Base-by-base conservation (phyloP, 1,140 invertebrate species). In the Hormaphis cornu region DNA sequence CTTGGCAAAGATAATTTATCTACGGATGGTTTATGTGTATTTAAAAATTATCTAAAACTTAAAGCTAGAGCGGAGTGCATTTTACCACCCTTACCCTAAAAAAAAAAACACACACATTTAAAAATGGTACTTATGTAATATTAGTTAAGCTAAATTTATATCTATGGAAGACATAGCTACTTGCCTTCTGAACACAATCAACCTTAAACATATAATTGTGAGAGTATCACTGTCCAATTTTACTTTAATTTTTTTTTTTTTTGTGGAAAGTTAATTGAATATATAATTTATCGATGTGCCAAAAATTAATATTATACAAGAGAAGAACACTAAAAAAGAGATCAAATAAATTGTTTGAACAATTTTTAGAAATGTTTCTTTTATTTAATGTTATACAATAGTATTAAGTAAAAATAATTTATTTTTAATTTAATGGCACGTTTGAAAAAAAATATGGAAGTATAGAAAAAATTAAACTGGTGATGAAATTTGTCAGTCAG, bases 111-210 rank as follows among this genome's bases (percentile, higher is more conserved):
- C 46, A 30, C 33, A 61, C 24, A 28, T 14, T 44, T 46, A 8
- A 46, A 30, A 33, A 66, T 66, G 54, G 40, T 48, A 50, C 61
- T 66, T 33, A 66, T 50, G 4, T 16, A 33, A 42, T 30, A 22
- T 35, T 16, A 28, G 20, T 63, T 63, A 63, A 46, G 46, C 46
- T 46, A 44, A 66, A 66, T 50, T 63, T 66, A 66, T 24, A 66
- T 9, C 61, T 66, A 66, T 66, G 61, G 61, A 66, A 66, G 61
- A 66, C 61, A 66, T 66, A 66, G 14, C 61, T 66, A 66, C 61
- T 66, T 66, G 61, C 61, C 61, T 66, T 66, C 61, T 66, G 61
- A 66, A 66, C 61, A 66, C 61, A 66, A 66, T 66, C 61, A 66
- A 66, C 22, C 61, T 66, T 66, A 66, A 33, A 35, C 50, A 30